Evolutionary conservation across 2,888 invertebrate species (phyloP).

Genomic region (Xylophagus ater): DNA sequence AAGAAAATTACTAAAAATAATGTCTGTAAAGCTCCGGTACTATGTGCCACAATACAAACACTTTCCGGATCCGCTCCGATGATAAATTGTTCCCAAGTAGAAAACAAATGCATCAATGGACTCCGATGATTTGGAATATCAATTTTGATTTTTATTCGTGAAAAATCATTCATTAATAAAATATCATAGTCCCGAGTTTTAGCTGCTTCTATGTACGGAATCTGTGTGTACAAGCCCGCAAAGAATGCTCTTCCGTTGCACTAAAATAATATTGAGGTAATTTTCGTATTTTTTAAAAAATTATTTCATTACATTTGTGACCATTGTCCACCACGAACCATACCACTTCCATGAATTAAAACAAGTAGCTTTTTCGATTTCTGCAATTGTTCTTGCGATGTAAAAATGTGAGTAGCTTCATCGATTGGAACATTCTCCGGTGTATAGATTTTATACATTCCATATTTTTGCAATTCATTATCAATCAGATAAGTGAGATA

Average conservation of each 20-base stretch:
- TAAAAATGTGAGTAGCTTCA: slow-evolving; percentile 55
- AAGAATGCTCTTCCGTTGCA: slow-evolving; percentile 63
- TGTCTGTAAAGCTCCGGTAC: slow-evolving; percentile 61
- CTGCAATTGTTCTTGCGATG: slow-evolving; percentile 47
- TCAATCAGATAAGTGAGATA: slow-evolving; percentile 59
- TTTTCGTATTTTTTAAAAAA: not conserved
- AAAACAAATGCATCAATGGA: slow-evolving; percentile 50
- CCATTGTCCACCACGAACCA: slow-evolving; percentile 74
- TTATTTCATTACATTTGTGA: slow-evolving; percentile 56
- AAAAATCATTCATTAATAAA: slow-evolving; percentile 59
- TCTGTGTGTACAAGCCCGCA: slow-evolving; percentile 63
- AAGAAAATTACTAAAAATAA: slow-evolving; percentile 39
- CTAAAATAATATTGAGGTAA: slow-evolving; percentile 33
- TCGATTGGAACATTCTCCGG: slow-evolving; percentile 42
- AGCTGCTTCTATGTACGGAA: slow-evolving; percentile 61
- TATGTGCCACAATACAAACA: slow-evolving; percentile 67
- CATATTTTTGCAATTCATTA: slow-evolving; percentile 47
- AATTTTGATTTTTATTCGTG: slow-evolving; percentile 32
- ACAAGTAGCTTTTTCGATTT: slow-evolving; percentile 51
- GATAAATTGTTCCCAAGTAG: slow-evolving; percentile 60
- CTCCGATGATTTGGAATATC: slow-evolving; percentile 46
- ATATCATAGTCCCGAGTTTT: slow-evolving; percentile 53
- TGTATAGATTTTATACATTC: slow-evolving; percentile 46
- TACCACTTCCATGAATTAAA: slow-evolving; percentile 68
- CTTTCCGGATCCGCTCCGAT: slow-evolving; percentile 45